A percentile compares a stretch with the other conserved stretches of the same genome.
phyloP scores from a whole-genome alignment of 1,140 invertebrate species.

The Drosophila punjabiensis region DNA sequence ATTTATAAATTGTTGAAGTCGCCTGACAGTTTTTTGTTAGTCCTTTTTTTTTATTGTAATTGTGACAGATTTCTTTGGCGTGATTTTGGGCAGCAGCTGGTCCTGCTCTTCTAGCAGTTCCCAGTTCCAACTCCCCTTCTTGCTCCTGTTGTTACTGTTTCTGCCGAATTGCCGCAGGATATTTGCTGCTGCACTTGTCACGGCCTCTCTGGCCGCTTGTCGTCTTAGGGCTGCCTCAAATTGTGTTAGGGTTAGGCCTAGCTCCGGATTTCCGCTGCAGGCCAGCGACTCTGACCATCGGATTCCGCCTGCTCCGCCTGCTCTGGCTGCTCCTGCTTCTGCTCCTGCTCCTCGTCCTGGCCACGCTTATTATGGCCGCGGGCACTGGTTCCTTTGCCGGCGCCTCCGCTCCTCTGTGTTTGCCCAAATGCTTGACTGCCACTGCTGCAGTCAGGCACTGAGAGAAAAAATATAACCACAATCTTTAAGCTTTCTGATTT shows the following conservation, averaged over 20 bases:
- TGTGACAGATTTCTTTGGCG: conserved; percentile 58
- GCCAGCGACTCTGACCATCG: conserved; percentile 43
- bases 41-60: conserved; percentile 36
- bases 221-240: conserved; percentile 75
- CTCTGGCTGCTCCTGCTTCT: conserved; percentile 10
- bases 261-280: conserved; percentile 62
- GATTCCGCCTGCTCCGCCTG: conserved; percentile 11
- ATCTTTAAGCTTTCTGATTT: not conserved
- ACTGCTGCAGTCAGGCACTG: conserved; percentile 22
- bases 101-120: not conserved
- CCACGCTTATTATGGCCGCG: conserved; percentile 77
- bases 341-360: conserved; percentile 45
- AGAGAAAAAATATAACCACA: not conserved
- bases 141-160: conserved; percentile 13
- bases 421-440: conserved; percentile 79
- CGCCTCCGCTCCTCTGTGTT: conserved; percentile 61
- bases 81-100: conserved; percentile 60
- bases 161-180: conserved; percentile 45
- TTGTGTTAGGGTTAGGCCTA: conserved; percentile 80
- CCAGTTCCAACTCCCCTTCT: not conserved
- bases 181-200: conserved; percentile 78
- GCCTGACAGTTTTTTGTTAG: conserved; percentile 39
- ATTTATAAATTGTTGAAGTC: conserved; percentile 78
- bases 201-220: conserved; percentile 57
- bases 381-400: conserved; percentile 67